Percentiles rank a stretch among this genome's conserved stretches.
Evolutionary conservation across 1,140 invertebrate species (phyloP).

Genomic region (Papilio aristodemus): DNA sequence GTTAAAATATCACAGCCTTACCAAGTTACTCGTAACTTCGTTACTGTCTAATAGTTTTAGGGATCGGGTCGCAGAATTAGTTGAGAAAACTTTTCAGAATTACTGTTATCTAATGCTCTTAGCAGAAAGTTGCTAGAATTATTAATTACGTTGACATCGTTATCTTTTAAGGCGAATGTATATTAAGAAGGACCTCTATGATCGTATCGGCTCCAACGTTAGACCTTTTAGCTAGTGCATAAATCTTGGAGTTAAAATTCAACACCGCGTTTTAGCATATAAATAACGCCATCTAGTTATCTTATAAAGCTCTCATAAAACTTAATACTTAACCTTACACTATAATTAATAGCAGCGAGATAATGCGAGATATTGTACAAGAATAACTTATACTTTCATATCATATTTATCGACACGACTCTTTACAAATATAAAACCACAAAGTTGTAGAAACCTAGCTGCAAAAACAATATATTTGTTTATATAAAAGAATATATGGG

Average conservation of each 20-base stretch:
- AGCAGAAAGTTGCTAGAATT: no score
- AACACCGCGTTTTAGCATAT: background rate
- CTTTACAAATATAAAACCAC: background rate
- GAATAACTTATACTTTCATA: no score
- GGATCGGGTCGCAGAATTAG: background rate
- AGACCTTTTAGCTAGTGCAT: no score
- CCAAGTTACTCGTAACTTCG: constrained; percentile 4
- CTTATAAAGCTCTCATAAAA: background rate
- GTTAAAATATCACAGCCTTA: constrained; percentile 5
- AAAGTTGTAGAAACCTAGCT: background rate
- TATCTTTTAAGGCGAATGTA: no score
- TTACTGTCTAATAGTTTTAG: constrained; percentile 1
- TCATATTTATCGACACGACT: background rate
- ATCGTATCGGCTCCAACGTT: no score
- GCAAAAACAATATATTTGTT: background rate
- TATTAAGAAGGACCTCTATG: no score
- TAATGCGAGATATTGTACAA: no score
- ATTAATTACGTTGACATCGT: no score
- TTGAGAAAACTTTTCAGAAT: constrained; percentile 4
- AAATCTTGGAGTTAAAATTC: no score
- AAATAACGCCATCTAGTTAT: background rate
- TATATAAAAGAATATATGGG: no score
- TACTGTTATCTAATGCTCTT: background rate
- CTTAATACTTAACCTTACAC: no score
- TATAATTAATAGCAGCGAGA: no score